phyloP scores from a whole-genome alignment of 2,113 vertebrate genomes.

The Hassar affinis region DNA sequence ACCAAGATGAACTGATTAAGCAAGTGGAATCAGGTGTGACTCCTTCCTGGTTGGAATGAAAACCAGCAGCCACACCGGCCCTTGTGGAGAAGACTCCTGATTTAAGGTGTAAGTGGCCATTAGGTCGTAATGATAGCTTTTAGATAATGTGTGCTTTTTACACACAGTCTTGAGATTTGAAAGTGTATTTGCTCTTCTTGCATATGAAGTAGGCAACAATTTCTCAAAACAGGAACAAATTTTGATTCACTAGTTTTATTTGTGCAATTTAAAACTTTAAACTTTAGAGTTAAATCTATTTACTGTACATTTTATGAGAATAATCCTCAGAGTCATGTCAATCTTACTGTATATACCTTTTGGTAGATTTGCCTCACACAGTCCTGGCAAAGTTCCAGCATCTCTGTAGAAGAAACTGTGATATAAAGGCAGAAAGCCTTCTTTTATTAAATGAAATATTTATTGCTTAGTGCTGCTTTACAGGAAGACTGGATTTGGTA shows the following conservation, averaged over 20 bases:
- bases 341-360: not conserved
- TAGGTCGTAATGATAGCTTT: not conserved
- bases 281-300: too few relatives aligned
- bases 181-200: not conserved
- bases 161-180: too few relatives aligned
- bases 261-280: too few relatives aligned
- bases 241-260: too few relatives aligned
- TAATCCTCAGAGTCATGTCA: not conserved
- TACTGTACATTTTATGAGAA: not conserved
- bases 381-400: not conserved
- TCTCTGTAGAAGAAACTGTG: not conserved
- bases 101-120: not conserved
- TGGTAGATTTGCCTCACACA: not conserved
- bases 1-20: not conserved
- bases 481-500: constrained; percentile 3
- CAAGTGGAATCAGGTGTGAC: not conserved
- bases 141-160: not conserved
- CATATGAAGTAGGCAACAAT: not conserved
- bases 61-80: too few relatives aligned
- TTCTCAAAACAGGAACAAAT: not conserved
- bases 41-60: too few relatives aligned
- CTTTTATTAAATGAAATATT: constrained; percentile 7
- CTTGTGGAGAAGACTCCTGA: too few relatives aligned
- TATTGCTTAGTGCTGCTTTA: constrained; percentile 3
- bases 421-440: not conserved